phyloP scores from a whole-genome alignment of 1,140 invertebrate species.

The Chrysoperla carnea region DNA sequence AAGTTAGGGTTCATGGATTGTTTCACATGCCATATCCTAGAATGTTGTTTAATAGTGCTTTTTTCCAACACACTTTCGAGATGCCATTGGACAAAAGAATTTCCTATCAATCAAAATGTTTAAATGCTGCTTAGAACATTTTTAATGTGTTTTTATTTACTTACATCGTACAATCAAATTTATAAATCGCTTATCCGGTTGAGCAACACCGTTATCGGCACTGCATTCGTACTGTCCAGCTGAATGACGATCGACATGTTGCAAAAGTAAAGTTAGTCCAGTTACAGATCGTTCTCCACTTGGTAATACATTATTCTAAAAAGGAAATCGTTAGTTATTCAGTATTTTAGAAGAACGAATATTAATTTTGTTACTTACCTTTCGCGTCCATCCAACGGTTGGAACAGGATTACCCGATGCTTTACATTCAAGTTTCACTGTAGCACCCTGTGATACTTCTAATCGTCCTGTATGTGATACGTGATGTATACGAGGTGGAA shows the following conservation, averaged over 20 bases:
- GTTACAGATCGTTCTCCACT: conserved; percentile 32
- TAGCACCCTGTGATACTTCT: conserved; percentile 26
- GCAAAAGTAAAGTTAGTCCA: conserved; percentile 28
- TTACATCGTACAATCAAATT: conserved; percentile 31
- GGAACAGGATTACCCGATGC: conserved; percentile 30
- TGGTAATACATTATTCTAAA: conserved; percentile 28
- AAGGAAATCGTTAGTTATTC: conserved; percentile 1
- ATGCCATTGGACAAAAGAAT: no score
- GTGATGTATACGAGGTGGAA: conserved; percentile 22
- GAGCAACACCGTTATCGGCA: conserved; percentile 33
- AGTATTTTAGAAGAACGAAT: no score
- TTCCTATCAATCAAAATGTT: no score
- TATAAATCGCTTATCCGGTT: conserved; percentile 27
- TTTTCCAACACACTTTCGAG: no score
- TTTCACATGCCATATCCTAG: no score
- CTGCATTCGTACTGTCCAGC: conserved; percentile 34
- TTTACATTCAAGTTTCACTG: conserved; percentile 28
- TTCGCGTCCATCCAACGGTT: conserved; percentile 27
- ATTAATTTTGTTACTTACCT: conserved; percentile 9
- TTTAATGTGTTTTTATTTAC: no score
- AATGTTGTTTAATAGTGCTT: no score
- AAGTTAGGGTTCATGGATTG: no score
- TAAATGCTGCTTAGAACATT: no score
- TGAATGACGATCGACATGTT: conserved; percentile 30
- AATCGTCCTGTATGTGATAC: conserved; percentile 21